Evolutionary conservation across 2,888 invertebrate genomes (phyloP), one percentile per base, ranked within the genome.

Genomic region (Mythimna vitellina): DNA sequence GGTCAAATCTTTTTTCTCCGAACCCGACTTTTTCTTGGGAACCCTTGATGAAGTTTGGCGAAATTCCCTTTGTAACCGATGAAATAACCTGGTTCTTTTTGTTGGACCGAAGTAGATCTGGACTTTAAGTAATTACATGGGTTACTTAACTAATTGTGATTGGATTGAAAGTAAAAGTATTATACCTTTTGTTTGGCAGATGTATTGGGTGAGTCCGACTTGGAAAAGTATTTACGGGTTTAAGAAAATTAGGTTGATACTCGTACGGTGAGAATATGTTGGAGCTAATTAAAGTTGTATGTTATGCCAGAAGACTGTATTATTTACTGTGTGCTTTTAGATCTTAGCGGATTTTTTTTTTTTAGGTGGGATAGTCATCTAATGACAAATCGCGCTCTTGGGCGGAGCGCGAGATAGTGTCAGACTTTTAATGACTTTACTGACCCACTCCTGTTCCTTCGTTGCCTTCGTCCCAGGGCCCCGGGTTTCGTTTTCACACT

Each of bases 51-150:
- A 84, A 86, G 84, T 86, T 86, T 84, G 68, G 38, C 66, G 61
- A 76, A 85, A 78, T 73, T 73, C 76, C 78, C 67, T 86, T 86
- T 87, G 86, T 87, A 84, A 70, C 86, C 70, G 73, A 77, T 77
- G 80, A 80, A 83, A 79, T 61, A 73, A 69, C 73, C 87, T 70
- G 72, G 84, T 79, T 81, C 79, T 83, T 86, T 87, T 84, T 83
- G 80, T 75, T 82, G 25, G 73, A 53, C 20, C 67, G 62, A 51
- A 74, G 82, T 73, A 76, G 82, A 82, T 84, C 70, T 66, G 60
- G 66, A 70, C 74, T 81, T 82, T 86, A 87, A 86, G 86, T 86
- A 84, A 86, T 86, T 87, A 87, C 83, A 79, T 81, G 80, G 78
- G 77, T 67, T 87, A 84, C 86, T 83, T 81, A 84, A 64, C 71